phyloP scores from a whole-genome alignment of 1,140 invertebrate species.

The Chymomyza costata region DNA sequence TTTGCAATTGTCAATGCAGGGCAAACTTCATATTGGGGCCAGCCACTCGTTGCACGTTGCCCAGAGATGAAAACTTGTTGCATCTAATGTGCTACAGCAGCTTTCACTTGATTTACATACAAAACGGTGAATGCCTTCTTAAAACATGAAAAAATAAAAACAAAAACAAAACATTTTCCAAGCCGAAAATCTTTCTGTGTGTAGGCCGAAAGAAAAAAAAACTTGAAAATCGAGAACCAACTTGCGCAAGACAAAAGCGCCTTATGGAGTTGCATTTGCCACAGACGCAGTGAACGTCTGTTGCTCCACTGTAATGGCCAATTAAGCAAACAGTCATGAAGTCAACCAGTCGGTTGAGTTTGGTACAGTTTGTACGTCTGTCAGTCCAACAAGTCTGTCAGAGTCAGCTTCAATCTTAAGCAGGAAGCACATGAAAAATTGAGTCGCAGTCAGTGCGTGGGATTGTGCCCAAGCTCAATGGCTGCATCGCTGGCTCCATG shows the following conservation, averaged over 20 bases:
- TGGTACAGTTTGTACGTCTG: background rate
- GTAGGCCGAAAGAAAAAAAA: conserved; percentile 2
- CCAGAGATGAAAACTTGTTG: conserved; percentile 31
- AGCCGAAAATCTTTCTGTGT: conserved; percentile 36
- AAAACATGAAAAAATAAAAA: conserved; percentile 55
- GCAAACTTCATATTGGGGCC: conserved; percentile 9
- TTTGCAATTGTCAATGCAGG: conserved; percentile 27
- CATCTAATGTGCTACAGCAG: conserved; percentile 25
- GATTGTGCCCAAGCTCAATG: conserved; percentile 22
- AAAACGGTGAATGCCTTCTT: conserved; percentile 42
- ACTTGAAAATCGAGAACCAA: conserved; percentile 4
- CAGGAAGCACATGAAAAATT: conserved; percentile 39
- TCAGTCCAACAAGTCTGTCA: background rate
- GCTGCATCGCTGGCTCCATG: conserved; percentile 24
- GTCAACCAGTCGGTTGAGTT: conserved; percentile 23
- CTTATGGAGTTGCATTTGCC: conserved; percentile 37
- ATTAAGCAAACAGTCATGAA: conserved; percentile 55
- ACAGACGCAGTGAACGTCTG: conserved; percentile 2
- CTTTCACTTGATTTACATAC: conserved; percentile 72
- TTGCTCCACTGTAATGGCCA: conserved; percentile 49
- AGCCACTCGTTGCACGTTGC: conserved; percentile 1
- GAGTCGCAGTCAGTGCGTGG: conserved; percentile 49
- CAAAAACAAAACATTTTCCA: no score
- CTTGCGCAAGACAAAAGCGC: conserved; percentile 52
- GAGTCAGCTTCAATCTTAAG: conserved; percentile 36